A percentile compares a stretch with the other conserved stretches of the same genome.
phyloP scores from a whole-genome alignment of 2,888 invertebrate species.

The Malthinus flaveolus region DNA sequence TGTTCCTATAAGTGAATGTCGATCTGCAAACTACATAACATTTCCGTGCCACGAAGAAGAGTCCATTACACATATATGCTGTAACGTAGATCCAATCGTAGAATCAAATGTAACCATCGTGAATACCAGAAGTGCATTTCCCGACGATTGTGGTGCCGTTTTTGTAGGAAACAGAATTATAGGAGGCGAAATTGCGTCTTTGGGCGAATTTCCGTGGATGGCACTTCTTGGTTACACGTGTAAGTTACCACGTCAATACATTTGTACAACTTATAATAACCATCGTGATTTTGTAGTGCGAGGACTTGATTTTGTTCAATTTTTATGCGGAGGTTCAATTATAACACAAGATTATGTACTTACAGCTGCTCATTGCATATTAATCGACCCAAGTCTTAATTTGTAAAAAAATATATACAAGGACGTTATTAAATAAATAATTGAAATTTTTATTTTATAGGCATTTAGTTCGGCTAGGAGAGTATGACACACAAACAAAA shows the following conservation, averaged over 20 bases:
- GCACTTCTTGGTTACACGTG: slow-evolving; percentile 54
- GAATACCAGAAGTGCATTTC: slow-evolving; percentile 17
- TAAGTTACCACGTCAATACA: slow-evolving; percentile 21
- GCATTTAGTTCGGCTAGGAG: slow-evolving; percentile 63
- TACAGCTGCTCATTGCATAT: slow-evolving; percentile 45
- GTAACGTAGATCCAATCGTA: not conserved
- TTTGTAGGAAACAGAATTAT: slow-evolving; percentile 47
- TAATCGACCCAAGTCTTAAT: slow-evolving; percentile 30
- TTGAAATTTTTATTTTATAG: slow-evolving; percentile 45
- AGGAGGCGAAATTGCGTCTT: slow-evolving; percentile 55
- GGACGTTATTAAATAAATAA: not conserved
- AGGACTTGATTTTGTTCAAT: slow-evolving; percentile 35
- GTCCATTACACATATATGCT: slow-evolving; percentile 15
- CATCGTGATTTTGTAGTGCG: slow-evolving; percentile 20
- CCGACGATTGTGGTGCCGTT: slow-evolving; percentile 33
- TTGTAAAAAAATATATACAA: slow-evolving; percentile 36
- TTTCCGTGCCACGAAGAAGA: slow-evolving; percentile 19
- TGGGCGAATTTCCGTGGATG: slow-evolving; percentile 65
- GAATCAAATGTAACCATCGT: too few relatives aligned
- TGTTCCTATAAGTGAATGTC: not conserved
- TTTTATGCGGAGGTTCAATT: slow-evolving; percentile 44
- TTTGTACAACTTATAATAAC: not conserved
- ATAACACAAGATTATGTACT: slow-evolving; percentile 40
- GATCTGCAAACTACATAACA: not conserved
- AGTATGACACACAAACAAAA: slow-evolving; percentile 56